Evolutionary conservation across 1,140 invertebrate genomes (phyloP), one percentile per base, ranked within the genome.

Genomic region (Mercenaria mercenaria): DNA sequence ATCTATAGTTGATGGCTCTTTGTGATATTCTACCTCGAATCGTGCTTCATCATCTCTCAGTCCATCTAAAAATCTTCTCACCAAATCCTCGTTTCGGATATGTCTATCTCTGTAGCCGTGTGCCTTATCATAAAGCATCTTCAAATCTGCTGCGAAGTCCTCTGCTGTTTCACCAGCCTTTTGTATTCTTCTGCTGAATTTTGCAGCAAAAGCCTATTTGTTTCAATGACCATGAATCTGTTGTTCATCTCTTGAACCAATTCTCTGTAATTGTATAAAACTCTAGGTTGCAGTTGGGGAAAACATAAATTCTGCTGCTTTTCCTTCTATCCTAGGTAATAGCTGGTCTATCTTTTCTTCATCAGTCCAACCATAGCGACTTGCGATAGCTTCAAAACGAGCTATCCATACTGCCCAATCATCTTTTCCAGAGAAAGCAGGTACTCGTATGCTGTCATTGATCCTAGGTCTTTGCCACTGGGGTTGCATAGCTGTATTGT

Each of bases 321-420:
- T 4, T 20, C 29, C 52, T 47, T 50, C 56, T 18, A 89, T 59
- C 26, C 59, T 37, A 64, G 80, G 80, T 6, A 64, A 29, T n/a
- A 83, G 34, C 4, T 83, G 34, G 29, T 83, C 80, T n/a, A 83
- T 3, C 39, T 26, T 67, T 43, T 23, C 41, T 15, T 83, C 59
- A 43, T 67, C 32, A n/a, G 1, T 18, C 59, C 59, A 83, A 20
- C 39, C 39, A 20, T 64, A 67, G 8, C 80, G 34, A 13, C 34
- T 6, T 3, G 80, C 80, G 15, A 83, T 83, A 20, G 59, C 39
- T 47, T 83, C 80, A 67, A 83, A 83, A 23, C 59, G 59, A 3
- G 29, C 26, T n/a, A 83, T 83, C 80, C 80, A 83, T 13, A 64
- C 80, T n/a, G 11, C 39, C 79, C 79, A 81, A n/a, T n/a, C n/a